Conservation (phyloP, 2,797 vertebrate genomes). For the Chaenodraco wilsoni region DNA sequence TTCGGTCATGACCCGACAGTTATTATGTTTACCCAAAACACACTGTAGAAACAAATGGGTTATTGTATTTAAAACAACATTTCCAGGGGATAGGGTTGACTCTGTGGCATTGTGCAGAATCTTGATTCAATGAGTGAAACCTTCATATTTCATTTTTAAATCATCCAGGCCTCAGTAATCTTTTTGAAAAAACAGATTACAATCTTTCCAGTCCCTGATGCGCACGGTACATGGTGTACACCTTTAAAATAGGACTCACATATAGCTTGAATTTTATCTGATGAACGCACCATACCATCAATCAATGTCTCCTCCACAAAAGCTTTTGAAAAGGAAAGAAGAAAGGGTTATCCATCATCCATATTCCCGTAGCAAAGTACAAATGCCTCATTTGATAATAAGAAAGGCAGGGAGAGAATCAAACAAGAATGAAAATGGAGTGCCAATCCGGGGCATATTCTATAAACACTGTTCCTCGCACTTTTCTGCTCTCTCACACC, state of each 20-base stretch:
- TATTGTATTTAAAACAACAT: neutral
- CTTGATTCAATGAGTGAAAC: conserved; percentile 1
- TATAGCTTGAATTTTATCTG: conserved; percentile 14
- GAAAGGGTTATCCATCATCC: conserved; percentile 36
- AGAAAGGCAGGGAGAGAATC: conserved; percentile 31
- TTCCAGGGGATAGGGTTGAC: neutral
- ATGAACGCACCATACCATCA: conserved; percentile 44
- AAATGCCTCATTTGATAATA: conserved; percentile 27
- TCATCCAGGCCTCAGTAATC: neutral
- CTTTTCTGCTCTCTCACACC: conserved; percentile 59
- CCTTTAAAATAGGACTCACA: conserved; percentile 3
- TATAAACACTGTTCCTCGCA: conserved; percentile 64
- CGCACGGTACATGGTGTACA: neutral
- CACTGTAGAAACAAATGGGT: neutral
- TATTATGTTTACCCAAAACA: neutral
- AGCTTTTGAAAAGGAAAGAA: conserved; percentile 33
- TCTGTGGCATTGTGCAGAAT: neutral
- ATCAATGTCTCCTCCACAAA: conserved; percentile 40
- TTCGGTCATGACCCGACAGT: neutral
- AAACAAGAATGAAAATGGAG: conserved; percentile 56
- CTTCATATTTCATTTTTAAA: neutral
- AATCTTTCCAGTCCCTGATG: neutral
- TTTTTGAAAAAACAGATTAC: neutral
- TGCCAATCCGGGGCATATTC: conserved; percentile 49
- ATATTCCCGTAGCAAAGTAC: conserved; percentile 21